phyloP scores from a whole-genome alignment of 1,140 invertebrate genomes.

The Littorina saxatilis region DNA sequence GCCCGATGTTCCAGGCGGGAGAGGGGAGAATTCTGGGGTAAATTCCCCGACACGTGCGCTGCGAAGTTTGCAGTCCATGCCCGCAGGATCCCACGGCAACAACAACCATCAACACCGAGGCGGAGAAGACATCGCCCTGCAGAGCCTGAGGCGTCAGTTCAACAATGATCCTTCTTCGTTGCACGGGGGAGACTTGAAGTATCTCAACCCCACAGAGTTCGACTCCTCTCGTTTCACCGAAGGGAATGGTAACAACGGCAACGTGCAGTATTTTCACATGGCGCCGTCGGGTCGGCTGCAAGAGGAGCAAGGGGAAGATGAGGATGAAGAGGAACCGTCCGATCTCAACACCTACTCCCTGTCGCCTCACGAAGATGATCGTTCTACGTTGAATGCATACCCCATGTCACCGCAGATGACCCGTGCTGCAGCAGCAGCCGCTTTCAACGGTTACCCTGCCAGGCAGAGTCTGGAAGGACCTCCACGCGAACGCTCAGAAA shows the following conservation, averaged over 20 bases:
- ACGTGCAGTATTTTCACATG: constrained; percentile 32
- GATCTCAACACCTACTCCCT: neutral
- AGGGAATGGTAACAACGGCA: neutral
- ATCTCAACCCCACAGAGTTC: neutral
- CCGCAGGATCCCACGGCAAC: neutral
- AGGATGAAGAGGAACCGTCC: neutral
- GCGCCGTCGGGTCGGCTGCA: constrained; percentile 16
- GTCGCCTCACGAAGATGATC: neutral
- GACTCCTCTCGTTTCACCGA: neutral
- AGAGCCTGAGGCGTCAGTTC: neutral
- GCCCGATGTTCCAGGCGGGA: neutral
- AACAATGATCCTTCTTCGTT: neutral
- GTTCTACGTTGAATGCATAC: neutral
- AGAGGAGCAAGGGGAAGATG: constrained; percentile 7
- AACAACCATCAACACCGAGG: too few relatives aligned
- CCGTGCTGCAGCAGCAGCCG: neutral
- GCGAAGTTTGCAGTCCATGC: neutral
- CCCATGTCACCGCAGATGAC: neutral
- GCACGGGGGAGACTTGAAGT: neutral
- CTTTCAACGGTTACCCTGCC: neutral
- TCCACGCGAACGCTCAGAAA: neutral
- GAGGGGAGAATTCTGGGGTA: neutral
- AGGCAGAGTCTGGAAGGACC: too few relatives aligned
- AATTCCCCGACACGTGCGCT: neutral
- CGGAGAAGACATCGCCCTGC: constrained; percentile 6